Evolutionary conservation across 2,888 invertebrate genomes (phyloP), one percentile per base, ranked within the genome.

Genomic region (Melieria crassipennis): DNA sequence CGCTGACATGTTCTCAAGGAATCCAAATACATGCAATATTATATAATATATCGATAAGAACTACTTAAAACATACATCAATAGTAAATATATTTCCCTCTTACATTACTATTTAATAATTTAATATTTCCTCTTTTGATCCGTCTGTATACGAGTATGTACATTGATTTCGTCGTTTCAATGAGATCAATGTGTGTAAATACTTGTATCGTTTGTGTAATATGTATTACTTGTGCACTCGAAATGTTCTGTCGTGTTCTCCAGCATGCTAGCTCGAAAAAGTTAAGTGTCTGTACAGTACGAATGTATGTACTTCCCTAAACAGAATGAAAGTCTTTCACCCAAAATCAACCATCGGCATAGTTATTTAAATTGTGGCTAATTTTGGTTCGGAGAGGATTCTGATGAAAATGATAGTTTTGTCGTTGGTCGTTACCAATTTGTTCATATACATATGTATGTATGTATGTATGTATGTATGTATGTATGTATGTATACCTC

Each of bases 41-140:
- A 30, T 30, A 30, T 30, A 30, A 30, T 30, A 30, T 30, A 30
- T 30, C 30, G 30, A 30, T 30, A 30, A 30, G 55, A 55, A 69
- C 76, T 75, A 75, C 74, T 76, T 76, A 74, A 69, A 74, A 74
- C 72, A 65, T 72, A 74, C 75, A 75, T 72, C 66, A 66, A 76
- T 74, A 50, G 7, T 75, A 72, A 70, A 74, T 75, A 73, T 69
- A 74, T 65, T 74, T 74, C 67, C 52, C 63, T 69, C 67, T 72
- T 69, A 58, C 13, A 65, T 74, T 65, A 13, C 4, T 55, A 48
- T 43, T n/a, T 64, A 55, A 65, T 7, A n/a, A 1, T 5, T 52
- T n/a, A 9, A 52, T 52, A 52, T 52, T 52, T 52, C 5, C 13
- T 52, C 13, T 52, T 7, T 52, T 52, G 11, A 52, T 52, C 13